These are phyloP conservation scores for Candidula unifasciata DNA, from an alignment of 2,888 invertebrate genomes.

Conservation along the genomic window DNA sequence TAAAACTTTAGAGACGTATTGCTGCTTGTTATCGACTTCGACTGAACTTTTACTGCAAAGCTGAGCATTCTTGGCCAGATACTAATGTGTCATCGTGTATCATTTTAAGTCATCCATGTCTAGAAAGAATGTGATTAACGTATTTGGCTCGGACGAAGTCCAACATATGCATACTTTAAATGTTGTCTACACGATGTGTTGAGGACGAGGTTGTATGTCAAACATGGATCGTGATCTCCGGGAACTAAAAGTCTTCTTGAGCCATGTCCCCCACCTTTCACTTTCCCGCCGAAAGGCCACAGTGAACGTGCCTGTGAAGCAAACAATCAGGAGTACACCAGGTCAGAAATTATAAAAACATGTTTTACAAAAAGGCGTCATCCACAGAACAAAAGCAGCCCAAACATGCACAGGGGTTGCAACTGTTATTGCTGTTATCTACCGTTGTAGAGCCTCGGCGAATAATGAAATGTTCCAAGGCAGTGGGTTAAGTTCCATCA, in stretches of 20 bases:
- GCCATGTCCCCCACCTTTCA: constrained; percentile 56
- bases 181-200: neutral
- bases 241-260: constrained; percentile 37
- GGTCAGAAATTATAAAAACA: neutral
- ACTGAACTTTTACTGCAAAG: too few relatives aligned
- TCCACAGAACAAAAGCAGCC: constrained; percentile 22
- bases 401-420: neutral
- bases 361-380: neutral
- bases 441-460: neutral
- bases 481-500: too few relatives aligned
- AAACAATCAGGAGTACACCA: constrained; percentile 47
- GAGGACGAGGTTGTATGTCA: neutral
- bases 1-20: too few relatives aligned
- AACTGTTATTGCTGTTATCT: neutral
- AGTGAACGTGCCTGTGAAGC: constrained; percentile 68
- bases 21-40: too few relatives aligned
- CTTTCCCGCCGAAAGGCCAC: constrained; percentile 65
- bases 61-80: too few relatives aligned
- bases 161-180: neutral
- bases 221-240: neutral
- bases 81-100: too few relatives aligned
- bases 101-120: too few relatives aligned
- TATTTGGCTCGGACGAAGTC: neutral
- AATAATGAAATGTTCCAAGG: too few relatives aligned
- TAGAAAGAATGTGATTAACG: neutral